A percentile compares a stretch with the other conserved stretches of the same genome.
These are phyloP conservation scores for Pseudochromis fuscus DNA, from an alignment of 2,797 vertebrate species.

Conservation along the genomic window DNA sequence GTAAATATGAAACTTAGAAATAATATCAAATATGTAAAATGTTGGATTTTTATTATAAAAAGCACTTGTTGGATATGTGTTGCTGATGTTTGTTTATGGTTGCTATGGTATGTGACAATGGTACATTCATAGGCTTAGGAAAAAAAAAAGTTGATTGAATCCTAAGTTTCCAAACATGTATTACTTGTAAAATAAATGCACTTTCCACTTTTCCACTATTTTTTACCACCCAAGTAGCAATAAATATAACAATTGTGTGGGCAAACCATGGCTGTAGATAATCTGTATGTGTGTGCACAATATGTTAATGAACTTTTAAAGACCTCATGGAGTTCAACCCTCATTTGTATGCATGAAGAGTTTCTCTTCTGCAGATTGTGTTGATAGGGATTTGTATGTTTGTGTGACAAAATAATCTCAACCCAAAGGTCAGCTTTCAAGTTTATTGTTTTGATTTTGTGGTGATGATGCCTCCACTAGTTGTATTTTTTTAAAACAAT, in stretches of 20 bases:
- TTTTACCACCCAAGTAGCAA: not conserved
- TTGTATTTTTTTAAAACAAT: not conserved
- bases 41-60: constrained; percentile 12
- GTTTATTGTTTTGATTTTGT: not conserved
- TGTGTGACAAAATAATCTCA: not conserved
- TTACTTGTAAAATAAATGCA: constrained; percentile 47
- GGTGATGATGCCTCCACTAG: not conserved
- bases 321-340: not conserved
- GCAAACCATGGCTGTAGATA: not conserved
- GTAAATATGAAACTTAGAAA: not conserved
- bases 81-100: not conserved
- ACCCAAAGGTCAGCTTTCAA: not conserved
- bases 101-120: not conserved
- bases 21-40: constrained; percentile 8
- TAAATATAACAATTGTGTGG: not conserved
- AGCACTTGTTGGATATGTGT: constrained; percentile 9
- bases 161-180: not conserved
- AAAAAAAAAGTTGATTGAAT: not conserved
- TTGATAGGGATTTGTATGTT: not conserved
- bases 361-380: not conserved
- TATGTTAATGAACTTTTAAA: not conserved
- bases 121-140: not conserved
- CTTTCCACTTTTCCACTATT: constrained; percentile 49
- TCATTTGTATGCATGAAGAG: not conserved
- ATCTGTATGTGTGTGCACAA: not conserved